These are phyloP conservation scores for Ametastegia equiseti DNA, from an alignment of 2,888 invertebrate species.

Conservation along the genomic window DNA sequence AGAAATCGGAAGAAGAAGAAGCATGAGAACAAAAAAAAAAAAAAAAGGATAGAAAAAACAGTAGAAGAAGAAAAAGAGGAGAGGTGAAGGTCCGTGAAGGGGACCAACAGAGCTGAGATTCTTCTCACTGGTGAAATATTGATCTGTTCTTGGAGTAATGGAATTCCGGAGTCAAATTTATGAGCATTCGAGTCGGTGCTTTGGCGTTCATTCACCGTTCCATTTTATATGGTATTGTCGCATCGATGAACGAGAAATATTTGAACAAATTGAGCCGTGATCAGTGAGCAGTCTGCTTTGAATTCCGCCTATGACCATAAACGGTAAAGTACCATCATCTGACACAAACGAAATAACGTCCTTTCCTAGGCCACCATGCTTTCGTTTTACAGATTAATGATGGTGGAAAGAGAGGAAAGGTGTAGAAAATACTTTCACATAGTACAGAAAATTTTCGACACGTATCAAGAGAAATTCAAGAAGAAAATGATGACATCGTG, in stretches of 20 bases:
- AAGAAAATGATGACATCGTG: neutral
- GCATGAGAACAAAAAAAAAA: too few relatives aligned
- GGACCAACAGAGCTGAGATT: constrained; percentile 19
- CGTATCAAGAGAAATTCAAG: neutral
- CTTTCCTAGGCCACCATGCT: neutral
- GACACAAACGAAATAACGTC: neutral
- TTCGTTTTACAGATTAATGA: neutral
- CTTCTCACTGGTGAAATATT: constrained; percentile 61
- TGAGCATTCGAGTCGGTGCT: constrained; percentile 58
- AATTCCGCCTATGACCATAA: neutral
- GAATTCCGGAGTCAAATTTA: constrained; percentile 71
- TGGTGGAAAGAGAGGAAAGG: neutral
- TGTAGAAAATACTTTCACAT: neutral
- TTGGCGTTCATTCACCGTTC: neutral
- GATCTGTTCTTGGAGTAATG: constrained; percentile 67
- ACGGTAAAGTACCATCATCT: neutral
- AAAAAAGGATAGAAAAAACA: neutral
- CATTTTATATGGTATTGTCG: neutral
- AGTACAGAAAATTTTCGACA: neutral
- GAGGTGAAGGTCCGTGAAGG: constrained; percentile 1
- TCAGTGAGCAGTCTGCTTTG: constrained; percentile 5
- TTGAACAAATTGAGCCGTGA: neutral
- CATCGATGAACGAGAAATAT: constrained; percentile 6
- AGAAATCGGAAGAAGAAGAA: constrained; percentile 7
- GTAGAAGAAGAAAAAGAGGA: neutral